Evolutionary conservation across 1,140 invertebrate genomes (phyloP), one percentile per base, ranked within the genome.

Genomic region (Drosophila asahinai): DNA sequence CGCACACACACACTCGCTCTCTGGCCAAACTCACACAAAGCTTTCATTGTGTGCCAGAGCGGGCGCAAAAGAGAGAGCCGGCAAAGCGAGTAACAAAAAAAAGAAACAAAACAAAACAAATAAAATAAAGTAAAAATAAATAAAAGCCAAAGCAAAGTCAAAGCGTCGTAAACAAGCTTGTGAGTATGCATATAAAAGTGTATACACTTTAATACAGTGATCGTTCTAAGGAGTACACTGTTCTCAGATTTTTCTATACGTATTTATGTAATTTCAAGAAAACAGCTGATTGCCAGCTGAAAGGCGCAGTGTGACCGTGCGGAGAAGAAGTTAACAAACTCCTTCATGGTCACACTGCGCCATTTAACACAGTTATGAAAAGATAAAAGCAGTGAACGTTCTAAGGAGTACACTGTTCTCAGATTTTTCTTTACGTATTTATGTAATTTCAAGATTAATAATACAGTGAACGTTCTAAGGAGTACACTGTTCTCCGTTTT

Each of bases 91-190:
- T n/a, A 15, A 9, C 15, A 17, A 17, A 62, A 27, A 62, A 62
- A 17, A 52, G 17, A 62, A 62, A 61, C n/a, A 62, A 62, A 62
- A 61, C n/a, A 62, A 62, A 45, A 19, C 19, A 62, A 62, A 67
- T 36, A 36, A 66, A 66, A 63, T 66, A 68, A 68, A 68, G 19
- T 42, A 72, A 72, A 57, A 74, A 61, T 61, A 81, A 47, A 71
- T 80, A 81, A 77, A 82, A 77, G 38, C 68, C 64, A 73, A 81
- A 61, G 64, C 70, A 73, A 63, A 75, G 72, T 57, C 73, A 65
- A 72, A 82, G 80, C 64, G 64, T 71, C 81, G 77, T 83, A 84
- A 84, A 84, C 81, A 84, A 84, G 68, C 66, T 80, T 65, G 58
- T 19, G 52, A 52, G 47, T 30, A 15, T 30, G 62, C 42, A 66